Evolutionary conservation across 2,888 invertebrate species (phyloP), one percentile per base, ranked within the genome.

Genomic region (Synanthedon vespiformis): DNA sequence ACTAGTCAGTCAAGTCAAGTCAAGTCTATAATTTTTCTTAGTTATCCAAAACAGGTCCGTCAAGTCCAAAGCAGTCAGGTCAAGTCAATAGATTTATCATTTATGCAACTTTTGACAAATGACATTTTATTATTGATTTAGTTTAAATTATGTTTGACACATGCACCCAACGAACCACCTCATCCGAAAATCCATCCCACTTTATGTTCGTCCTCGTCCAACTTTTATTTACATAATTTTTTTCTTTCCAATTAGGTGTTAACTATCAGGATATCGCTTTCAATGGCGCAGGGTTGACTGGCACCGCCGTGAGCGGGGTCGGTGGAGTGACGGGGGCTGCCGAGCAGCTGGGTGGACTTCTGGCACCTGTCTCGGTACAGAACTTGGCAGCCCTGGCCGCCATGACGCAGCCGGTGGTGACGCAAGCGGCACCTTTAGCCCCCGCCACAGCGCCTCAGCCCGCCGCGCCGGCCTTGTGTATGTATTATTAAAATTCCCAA

Each of bases 301-400:
- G 83, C 49, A 34, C 34, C 10, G 34, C 34, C 8, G 34, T 34
- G 10, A 72, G 77, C 47, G 72, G 73, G 6, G 76, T 77, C n/a
- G 64, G 62, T n/a, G 62, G 67, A 57, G 44, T n/a, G 44, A 44
- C 44, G 4, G 92, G 95, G 77, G 93, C 93, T 67, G 92, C 95
- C 84, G 96, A 96, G 80, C 96, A 96, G 84, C 89, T 97, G 71
- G 94, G 96, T 65, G 94, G 96, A 56, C 87, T 97, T 63, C 71
- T 93, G 72, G 92, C 92, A 61, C 94, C 95, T 53, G 93, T 96
- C 84, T 94, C 94, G 68, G 93, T 96, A 89, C 96, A 96, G 90
- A 96, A 96, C 88, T 87, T 97, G 76, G 95, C 96, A 67, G 95
- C 96, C 53, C 88, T 97, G 62, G 95, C 96, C 53, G 94, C 94